Base-by-base conservation (phyloP, 2,113 vertebrate species). In the Engystomops pustulosus region DNA sequence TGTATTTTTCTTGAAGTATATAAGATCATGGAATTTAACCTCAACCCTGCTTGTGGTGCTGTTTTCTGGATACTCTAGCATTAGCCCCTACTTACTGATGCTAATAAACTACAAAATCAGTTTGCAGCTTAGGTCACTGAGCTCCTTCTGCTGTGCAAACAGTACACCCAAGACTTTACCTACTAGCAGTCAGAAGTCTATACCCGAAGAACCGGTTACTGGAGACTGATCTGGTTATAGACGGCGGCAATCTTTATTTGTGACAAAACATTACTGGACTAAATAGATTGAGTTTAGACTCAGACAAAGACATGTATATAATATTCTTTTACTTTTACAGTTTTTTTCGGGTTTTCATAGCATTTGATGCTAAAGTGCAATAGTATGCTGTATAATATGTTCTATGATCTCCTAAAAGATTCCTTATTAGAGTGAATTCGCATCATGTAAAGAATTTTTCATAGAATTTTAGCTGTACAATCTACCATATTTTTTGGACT, bases 51-150 rank as follows among this genome's bases (percentile, higher is more conserved):
- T 91, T 68, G 86, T 87, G 80, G 80, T 81, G 17, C 87, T 91
- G 38, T 90, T 88, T 58, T 91, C 89, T 23, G 90, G 88, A 74
- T 91, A 90, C 84, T 91, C 91, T 10, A 87, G 77, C 70, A 25
- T 90, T 25, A 88, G 87, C 68, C 90, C 91, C 72, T 90, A 90
- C 76, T 75, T 89, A 85, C 89, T 92, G 69, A 89, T 90, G 70
- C 20, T 90, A 78, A 88, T 91, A 78, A 88, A 91, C 87, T 92
- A 92, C 87, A 91, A 78, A 89, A 68, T 87, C 32, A 77, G 74
- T 58, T 20, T 91, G 45, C 87, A 87, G 71, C n/a, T 90, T 51
- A 84, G 86, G 30, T 86, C 88, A 34, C 86, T 91, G 79, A 84
- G 86, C 23, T 86, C 88, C 38, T 88, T 91, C 79, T 92, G 89